phyloP scores from a whole-genome alignment of 2,797 vertebrate species.

The Pitangus sulphuratus region DNA sequence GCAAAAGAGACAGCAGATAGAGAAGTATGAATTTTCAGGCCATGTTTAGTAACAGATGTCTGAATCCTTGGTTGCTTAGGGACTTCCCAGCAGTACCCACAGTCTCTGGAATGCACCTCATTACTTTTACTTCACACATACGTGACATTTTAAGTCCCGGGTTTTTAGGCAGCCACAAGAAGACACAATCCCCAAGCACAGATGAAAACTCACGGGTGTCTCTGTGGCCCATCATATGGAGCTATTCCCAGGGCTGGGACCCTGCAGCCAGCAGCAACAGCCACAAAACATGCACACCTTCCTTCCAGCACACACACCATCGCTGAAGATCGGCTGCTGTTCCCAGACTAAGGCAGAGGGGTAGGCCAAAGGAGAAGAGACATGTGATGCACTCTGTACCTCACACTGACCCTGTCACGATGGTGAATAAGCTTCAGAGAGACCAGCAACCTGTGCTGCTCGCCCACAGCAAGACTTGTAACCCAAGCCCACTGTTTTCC shows the following conservation, averaged over 20 bases:
- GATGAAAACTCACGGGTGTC: neutral
- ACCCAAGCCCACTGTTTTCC: neutral
- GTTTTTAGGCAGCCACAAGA: fast-evolving
- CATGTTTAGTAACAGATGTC: neutral
- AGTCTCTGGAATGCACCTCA: neutral
- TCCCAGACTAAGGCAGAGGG: neutral
- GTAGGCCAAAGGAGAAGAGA: neutral
- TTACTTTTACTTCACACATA: neutral
- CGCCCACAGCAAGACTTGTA: neutral
- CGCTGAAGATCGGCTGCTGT: neutral
- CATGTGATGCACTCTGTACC: fast-evolving
- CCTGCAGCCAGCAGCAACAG: neutral
- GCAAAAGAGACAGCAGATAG: neutral
- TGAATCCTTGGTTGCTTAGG: neutral
- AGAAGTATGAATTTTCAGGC: neutral
- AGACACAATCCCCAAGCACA: neutral
- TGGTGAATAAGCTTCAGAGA: neutral
- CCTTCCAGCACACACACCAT: neutral
- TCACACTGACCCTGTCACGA: fast-evolving
- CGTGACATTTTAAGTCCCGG: fast-evolving
- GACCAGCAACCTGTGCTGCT: neutral
- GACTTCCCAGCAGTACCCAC: neutral
- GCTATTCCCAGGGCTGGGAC: neutral
- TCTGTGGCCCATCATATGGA: fast-evolving
- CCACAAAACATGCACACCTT: fast-evolving